These are phyloP conservation scores for Leptogaster cylindrica DNA, from an alignment of 2,888 invertebrate species.

Conservation along the genomic window DNA sequence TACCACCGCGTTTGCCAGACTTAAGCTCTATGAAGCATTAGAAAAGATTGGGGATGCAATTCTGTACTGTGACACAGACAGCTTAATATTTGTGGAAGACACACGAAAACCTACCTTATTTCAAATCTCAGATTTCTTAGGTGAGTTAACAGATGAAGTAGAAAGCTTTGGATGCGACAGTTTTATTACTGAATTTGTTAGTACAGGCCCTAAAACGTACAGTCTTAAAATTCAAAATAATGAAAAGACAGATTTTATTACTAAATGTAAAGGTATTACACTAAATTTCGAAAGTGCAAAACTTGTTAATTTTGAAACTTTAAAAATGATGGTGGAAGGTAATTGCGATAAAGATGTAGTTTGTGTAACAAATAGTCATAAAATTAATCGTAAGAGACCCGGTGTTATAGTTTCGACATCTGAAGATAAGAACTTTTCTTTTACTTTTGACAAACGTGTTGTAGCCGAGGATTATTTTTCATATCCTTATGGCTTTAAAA, in stretches of 20 bases:
- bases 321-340: slow-evolving; percentile 14
- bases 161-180: slow-evolving; percentile 2
- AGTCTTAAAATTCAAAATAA: slow-evolving; percentile 9
- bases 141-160: slow-evolving; percentile 25
- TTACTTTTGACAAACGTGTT: too few species aligned
- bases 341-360: too few species aligned
- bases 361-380: too few species aligned
- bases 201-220: slow-evolving; percentile 22
- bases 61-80: slow-evolving; percentile 21
- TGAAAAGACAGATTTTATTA: neutral
- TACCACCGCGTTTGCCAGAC: neutral
- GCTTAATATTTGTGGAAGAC: slow-evolving; percentile 7
- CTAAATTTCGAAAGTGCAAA: slow-evolving; percentile 18
- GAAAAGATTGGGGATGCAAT: neutral
- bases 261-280: slow-evolving; percentile 11
- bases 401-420: too few species aligned
- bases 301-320: neutral
- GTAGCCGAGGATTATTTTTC: too few species aligned
- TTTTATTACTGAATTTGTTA: slow-evolving; percentile 21
- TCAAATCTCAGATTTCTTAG: neutral
- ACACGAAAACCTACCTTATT: neutral
- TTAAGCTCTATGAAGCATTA: slow-evolving; percentile 4
- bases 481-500: too few species aligned
- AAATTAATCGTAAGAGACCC: too few species aligned
- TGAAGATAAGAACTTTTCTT: too few species aligned